phyloP scores from a whole-genome alignment of 2,888 invertebrate genomes.

The Nebria salina region DNA sequence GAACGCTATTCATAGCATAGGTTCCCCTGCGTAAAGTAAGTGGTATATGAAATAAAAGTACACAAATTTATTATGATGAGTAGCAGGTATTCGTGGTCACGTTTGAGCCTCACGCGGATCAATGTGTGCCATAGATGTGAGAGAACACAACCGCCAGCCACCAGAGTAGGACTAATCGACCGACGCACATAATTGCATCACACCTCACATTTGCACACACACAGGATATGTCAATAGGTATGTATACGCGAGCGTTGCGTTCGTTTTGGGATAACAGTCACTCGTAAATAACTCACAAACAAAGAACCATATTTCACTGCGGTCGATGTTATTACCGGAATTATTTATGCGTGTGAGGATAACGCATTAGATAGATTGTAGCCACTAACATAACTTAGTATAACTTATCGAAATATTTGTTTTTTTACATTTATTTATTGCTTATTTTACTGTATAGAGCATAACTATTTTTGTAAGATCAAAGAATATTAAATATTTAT shows the following conservation, averaged over 20 bases:
- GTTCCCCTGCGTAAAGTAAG: background rate
- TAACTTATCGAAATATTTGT: too few relatives aligned
- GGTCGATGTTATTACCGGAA: constrained; percentile 37
- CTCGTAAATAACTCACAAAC: constrained; percentile 28
- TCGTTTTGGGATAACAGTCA: constrained; percentile 27
- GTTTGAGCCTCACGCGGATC: constrained; percentile 12
- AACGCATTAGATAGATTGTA: background rate
- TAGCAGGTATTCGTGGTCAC: constrained; percentile 28
- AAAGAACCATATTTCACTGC: constrained; percentile 38
- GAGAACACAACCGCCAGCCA: background rate
- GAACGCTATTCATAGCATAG: background rate
- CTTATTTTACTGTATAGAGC: too few relatives aligned
- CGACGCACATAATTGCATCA: background rate
- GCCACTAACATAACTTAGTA: too few relatives aligned
- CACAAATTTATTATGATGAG: constrained; percentile 38
- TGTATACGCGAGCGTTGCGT: background rate
- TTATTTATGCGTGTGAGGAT: constrained; percentile 4
- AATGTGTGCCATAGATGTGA: constrained; percentile 21
- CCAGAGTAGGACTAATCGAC: background rate
- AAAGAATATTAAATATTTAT: too few relatives aligned
- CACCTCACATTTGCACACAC: constrained; percentile 15
- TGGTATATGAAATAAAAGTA: background rate
- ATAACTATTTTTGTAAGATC: too few relatives aligned
- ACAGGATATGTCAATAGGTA: background rate
- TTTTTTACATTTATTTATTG: too few relatives aligned